Base-by-base conservation (phyloP, 2,113 vertebrate genomes). In the Gallinago jamesoni region DNA sequence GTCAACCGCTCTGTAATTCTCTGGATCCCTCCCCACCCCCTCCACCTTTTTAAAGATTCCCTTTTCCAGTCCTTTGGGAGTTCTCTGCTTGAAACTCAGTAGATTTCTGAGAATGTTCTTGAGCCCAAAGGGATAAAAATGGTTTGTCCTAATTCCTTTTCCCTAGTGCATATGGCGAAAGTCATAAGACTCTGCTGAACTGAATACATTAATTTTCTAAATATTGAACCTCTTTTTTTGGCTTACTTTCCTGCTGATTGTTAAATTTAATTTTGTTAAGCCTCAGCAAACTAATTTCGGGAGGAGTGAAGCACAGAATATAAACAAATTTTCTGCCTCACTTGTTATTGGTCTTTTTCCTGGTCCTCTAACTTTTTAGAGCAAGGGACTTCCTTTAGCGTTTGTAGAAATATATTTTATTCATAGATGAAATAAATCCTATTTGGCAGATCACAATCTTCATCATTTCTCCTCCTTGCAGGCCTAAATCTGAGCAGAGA, bases 191-290 rank as follows among this genome's bases (percentile, higher is more conserved):
- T 22, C 47, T n/a, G 66, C 12, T 74, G 76, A 94, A 94, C 11
- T 48, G n/a, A 78, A 84, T 87, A 53, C 21, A 64, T 84, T 89
- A 66, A 84, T 80, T 94, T 72, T 53, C 39, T 91, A 93, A 95
- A 89, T 79, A 94, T 79, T 55, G 84, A 92, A 87, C 11, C 9
- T 78, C 63, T 57, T 63, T 63, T 87, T 92, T 75, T 89, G 80
- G 68, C 83, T 92, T 87, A 43, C 48, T 94, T 92, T 89, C 80
- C 47, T 87, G 60, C 52, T 89, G 91, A 88, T 93, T 69, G 45
- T 92, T 90, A 75, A 90, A 81, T 89, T 92, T 89, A 55, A 89
- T 94, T 95, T 87, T 81, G 39, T 94, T 92, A 92, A 92, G 77
- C 33, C 66, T 94, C 87, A 84, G 76, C 52, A 91, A 84, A 75